phyloP scores from a whole-genome alignment of 2,113 vertebrate genomes.

The Montifringilla adamsi region DNA sequence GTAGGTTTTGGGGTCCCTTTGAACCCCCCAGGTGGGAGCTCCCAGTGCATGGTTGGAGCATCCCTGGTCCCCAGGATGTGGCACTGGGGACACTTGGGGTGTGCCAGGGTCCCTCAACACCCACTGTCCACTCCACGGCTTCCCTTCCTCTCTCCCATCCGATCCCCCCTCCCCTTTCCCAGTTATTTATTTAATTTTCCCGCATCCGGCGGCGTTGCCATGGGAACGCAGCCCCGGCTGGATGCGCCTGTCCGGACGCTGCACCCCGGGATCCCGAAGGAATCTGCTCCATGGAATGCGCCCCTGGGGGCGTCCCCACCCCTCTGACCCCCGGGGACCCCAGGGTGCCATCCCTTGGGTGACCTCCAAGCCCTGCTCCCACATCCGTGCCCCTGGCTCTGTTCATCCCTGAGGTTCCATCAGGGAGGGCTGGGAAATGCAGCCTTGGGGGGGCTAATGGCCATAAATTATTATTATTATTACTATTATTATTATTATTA shows the following conservation, averaged over 20 bases:
- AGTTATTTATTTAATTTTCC: conserved; percentile 53
- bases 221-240: conserved; percentile 63
- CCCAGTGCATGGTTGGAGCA: rapidly evolving
- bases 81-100: not conserved
- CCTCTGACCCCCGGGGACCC: not conserved
- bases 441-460: no score
- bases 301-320: not conserved
- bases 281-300: not conserved
- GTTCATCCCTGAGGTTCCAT: not conserved
- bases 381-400: not conserved
- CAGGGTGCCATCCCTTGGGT: not conserved
- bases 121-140: rapidly evolving
- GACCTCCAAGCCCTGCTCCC: not conserved
- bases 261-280: not conserved
- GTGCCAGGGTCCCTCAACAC: rapidly evolving
- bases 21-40: not conserved
- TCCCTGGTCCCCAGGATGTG: rapidly evolving
- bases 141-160: not conserved
- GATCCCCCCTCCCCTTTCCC: not conserved
- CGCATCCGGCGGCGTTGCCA: conserved; percentile 63
- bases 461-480: not conserved
- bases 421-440: not conserved
- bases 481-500: no score
- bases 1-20: not conserved
- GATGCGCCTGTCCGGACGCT: conserved; percentile 46